Evolutionary conservation across 2,113 vertebrate genomes (phyloP).

Genomic region (Oriolus oriolus): DNA sequence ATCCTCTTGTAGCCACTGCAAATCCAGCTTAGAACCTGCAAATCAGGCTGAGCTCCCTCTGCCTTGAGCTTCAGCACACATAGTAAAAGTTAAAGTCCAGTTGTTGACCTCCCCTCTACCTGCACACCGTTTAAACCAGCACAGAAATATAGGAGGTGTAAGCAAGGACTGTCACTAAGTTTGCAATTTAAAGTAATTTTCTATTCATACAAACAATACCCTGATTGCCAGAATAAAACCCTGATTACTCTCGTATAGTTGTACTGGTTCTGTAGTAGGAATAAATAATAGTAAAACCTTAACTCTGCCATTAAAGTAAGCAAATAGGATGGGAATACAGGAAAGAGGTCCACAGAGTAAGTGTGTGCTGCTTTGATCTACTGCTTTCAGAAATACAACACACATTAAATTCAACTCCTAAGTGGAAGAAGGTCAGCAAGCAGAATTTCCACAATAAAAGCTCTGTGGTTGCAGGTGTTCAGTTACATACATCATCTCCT

Average conservation of each 20-base stretch:
- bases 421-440: constrained; percentile 39
- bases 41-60: neutral
- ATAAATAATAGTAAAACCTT: constrained; percentile 33
- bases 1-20: neutral
- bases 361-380: constrained; percentile 22
- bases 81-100: neutral
- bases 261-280: neutral
- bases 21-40: neutral
- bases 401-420: constrained; percentile 29
- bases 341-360: neutral
- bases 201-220: neutral
- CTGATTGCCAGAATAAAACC: neutral
- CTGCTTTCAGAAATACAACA: constrained; percentile 29
- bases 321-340: neutral
- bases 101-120: neutral
- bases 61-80: neutral
- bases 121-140: neutral
- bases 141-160: neutral
- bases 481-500: constrained; percentile 78
- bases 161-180: neutral
- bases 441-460: constrained; percentile 70
- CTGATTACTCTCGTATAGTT: neutral
- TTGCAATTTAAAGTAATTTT: neutral
- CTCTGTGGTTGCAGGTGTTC: constrained; percentile 72
- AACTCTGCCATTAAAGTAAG: constrained; percentile 3